Conservation (phyloP, 2,113 vertebrate species). For the Butastur rufipennis region DNA sequence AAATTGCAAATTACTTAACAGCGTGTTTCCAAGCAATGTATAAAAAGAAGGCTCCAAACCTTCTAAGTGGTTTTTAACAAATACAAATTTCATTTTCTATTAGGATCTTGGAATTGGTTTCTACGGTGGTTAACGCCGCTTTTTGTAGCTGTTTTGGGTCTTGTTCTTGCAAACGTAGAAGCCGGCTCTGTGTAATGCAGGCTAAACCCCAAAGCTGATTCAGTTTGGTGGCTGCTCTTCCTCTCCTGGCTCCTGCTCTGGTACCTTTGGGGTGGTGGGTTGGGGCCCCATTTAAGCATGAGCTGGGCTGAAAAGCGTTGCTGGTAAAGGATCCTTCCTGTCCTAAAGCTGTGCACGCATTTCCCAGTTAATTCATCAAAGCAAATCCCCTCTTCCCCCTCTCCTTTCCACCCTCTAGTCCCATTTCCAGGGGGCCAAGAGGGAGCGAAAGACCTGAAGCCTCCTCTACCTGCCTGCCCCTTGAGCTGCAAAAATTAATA, state of each 20-base stretch:
- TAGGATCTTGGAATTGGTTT: constrained; percentile 13
- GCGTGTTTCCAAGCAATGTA: not conserved
- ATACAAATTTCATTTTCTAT: constrained; percentile 39
- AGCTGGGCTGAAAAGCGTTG: not conserved
- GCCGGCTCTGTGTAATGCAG: fast-evolving
- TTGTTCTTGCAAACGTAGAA: not conserved
- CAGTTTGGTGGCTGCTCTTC: not conserved
- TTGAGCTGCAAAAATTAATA: not conserved
- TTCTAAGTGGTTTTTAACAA: constrained; percentile 53
- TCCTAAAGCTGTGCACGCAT: not conserved
- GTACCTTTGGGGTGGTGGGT: not conserved
- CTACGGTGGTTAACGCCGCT: not conserved
- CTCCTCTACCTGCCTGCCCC: not conserved
- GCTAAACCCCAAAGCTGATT: not conserved
- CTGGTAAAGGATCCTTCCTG: not conserved
- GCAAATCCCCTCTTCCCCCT: not conserved
- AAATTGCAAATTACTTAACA: constrained; percentile 55
- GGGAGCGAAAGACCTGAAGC: not conserved
- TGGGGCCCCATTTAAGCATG: not conserved
- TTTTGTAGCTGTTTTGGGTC: not conserved
- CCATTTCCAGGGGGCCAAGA: not conserved
- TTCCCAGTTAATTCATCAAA: not conserved
- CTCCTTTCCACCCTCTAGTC: not conserved
- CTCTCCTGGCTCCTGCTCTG: not conserved
- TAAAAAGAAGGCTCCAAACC: constrained; percentile 5